Conservation (phyloP, 2,113 vertebrate species). For the Neogale vison region DNA sequence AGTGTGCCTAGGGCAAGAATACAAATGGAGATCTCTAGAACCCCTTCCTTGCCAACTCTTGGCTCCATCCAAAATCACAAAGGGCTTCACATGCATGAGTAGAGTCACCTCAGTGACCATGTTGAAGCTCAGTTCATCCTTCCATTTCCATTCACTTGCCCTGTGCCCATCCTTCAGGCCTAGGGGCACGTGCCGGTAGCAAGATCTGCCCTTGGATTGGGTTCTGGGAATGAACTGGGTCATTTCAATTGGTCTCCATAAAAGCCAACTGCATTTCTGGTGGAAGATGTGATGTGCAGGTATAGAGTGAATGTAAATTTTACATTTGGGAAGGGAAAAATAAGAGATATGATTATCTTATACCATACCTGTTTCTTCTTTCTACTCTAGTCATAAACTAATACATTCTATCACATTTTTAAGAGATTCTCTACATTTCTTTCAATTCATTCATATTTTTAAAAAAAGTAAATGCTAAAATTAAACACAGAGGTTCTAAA, state of each 20-base stretch:
- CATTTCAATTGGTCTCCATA: neutral
- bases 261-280: neutral
- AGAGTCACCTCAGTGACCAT: neutral
- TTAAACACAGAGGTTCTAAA: slow-evolving; percentile 14
- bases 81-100: neutral
- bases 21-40: neutral
- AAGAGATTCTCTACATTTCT: neutral
- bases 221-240: neutral
- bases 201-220: neutral
- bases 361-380: neutral
- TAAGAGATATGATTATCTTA: neutral
- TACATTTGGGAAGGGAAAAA: neutral
- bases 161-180: neutral
- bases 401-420: neutral
- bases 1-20: neutral
- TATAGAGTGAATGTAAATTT: neutral
- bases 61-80: neutral
- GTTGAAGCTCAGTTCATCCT: neutral
- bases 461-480: slow-evolving; percentile 19
- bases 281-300: neutral
- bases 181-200: neutral
- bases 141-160: neutral
- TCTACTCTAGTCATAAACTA: neutral
- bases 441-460: slow-evolving; percentile 23
- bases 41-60: neutral